phyloP scores from a whole-genome alignment of 2,113 vertebrate genomes.

The Sphaerodactylus townsendi region DNA sequence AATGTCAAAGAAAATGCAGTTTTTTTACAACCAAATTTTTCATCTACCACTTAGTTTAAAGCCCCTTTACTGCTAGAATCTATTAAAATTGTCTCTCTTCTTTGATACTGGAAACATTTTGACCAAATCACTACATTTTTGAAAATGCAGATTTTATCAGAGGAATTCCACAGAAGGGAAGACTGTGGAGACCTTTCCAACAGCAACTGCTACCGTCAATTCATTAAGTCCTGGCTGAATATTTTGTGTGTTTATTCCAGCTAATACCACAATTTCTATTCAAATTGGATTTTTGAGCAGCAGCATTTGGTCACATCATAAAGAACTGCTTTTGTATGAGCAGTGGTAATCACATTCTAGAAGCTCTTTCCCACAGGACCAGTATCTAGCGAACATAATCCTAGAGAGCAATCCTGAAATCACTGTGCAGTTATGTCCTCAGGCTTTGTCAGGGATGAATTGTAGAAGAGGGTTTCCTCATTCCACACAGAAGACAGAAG shows the following conservation, averaged over 20 bases:
- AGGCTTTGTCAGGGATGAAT: not conserved
- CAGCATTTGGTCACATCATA: not conserved
- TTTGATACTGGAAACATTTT: too few species aligned
- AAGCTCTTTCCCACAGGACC: not conserved
- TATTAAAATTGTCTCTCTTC: not conserved
- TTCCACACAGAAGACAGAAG: conserved; percentile 72
- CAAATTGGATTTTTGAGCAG: not conserved
- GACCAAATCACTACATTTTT: not conserved
- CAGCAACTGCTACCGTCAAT: not conserved
- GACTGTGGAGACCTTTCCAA: not conserved
- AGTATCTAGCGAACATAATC: not conserved
- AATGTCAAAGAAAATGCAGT: not conserved
- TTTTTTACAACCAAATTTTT: not conserved
- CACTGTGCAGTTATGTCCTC: not conserved
- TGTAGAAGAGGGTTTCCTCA: conserved; percentile 30
- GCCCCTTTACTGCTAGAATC: not conserved
- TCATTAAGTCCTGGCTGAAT: not conserved
- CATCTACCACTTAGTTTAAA: not conserved
- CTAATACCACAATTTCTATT: not conserved
- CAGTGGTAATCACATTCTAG: not conserved
- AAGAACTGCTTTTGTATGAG: not conserved
- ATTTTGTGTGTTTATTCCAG: not conserved
- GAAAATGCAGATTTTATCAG: not conserved
- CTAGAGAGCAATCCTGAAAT: not conserved
- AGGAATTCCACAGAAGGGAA: not conserved